Conservation (phyloP, 2,113 vertebrate genomes). For the Uria aalge region DNA sequence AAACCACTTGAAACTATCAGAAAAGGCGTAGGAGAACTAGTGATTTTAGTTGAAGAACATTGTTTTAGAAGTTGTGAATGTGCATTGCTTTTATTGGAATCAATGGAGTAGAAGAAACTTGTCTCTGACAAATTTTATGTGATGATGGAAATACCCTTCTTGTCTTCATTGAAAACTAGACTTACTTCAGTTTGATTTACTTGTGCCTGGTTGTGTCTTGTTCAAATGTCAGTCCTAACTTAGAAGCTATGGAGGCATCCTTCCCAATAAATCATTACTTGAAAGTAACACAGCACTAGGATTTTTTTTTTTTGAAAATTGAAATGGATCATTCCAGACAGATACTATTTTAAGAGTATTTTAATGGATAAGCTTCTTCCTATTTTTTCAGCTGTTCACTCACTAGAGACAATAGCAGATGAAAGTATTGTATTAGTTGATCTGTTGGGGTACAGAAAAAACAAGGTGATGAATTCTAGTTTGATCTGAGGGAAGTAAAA, state of each 20-base stretch:
- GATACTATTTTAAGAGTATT: background rate
- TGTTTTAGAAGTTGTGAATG: background rate
- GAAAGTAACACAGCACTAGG: background rate
- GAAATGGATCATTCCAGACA: background rate
- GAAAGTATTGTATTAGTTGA: background rate
- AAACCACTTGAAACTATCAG: background rate
- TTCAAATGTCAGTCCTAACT: constrained; percentile 38
- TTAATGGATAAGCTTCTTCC: background rate
- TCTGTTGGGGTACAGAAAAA: background rate
- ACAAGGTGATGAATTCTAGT: background rate
- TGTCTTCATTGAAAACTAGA: background rate
- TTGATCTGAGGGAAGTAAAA: background rate
- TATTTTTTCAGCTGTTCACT: background rate
- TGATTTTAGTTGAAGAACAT: background rate
- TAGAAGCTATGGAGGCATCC: constrained; percentile 8
- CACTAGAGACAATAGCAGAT: background rate
- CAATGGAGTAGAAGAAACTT: background rate
- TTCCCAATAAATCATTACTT: background rate
- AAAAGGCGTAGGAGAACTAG: background rate
- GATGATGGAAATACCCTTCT: background rate
- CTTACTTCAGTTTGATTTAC: background rate
- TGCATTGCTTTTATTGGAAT: background rate
- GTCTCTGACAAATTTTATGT: background rate
- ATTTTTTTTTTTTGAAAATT: background rate
- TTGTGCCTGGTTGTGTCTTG: background rate